Evolutionary conservation across 2,888 invertebrate genomes (phyloP).

Genomic region (Drosophila yooni): DNA sequence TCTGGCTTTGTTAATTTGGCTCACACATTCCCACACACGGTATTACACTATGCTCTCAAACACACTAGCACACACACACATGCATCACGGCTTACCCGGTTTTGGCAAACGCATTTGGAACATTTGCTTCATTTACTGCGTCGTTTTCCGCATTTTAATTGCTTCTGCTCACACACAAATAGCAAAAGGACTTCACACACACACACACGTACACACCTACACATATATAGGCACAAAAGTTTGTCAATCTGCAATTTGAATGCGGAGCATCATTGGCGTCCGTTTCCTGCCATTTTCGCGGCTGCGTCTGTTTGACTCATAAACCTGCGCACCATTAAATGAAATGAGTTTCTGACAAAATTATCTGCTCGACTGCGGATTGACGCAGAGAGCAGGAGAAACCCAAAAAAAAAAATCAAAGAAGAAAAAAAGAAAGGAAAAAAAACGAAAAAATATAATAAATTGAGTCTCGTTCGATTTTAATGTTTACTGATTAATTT

Average conservation of each 20-base stretch:
- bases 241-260: conserved; percentile 81
- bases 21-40: conserved; percentile 48
- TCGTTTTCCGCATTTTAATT: conserved; percentile 81
- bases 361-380: conserved; percentile 57
- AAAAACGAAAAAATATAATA: conserved; percentile 2
- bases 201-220: conserved; percentile 35
- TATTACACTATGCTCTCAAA: conserved; percentile 20
- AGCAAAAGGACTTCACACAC: conserved; percentile 35
- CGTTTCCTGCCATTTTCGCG: conserved; percentile 53
- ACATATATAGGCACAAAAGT: conserved; percentile 47
- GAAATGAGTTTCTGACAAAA: conserved; percentile 79
- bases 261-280: conserved; percentile 71
- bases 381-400: conserved; percentile 16
- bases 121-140: conserved; percentile 82
- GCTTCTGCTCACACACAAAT: conserved; percentile 70
- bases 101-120: conserved; percentile 77
- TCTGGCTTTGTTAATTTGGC: conserved; percentile 74
- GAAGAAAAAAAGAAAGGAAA: background rate
- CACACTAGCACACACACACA: conserved; percentile 25
- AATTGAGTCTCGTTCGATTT: conserved; percentile 59
- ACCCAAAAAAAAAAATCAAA: background rate
- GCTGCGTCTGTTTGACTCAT: conserved; percentile 65
- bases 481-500: conserved; percentile 70
- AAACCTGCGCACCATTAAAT: conserved; percentile 78
- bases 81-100: conserved; percentile 38